phyloP scores from a whole-genome alignment of 2,888 invertebrate genomes.

The Smittia aterrima region DNA sequence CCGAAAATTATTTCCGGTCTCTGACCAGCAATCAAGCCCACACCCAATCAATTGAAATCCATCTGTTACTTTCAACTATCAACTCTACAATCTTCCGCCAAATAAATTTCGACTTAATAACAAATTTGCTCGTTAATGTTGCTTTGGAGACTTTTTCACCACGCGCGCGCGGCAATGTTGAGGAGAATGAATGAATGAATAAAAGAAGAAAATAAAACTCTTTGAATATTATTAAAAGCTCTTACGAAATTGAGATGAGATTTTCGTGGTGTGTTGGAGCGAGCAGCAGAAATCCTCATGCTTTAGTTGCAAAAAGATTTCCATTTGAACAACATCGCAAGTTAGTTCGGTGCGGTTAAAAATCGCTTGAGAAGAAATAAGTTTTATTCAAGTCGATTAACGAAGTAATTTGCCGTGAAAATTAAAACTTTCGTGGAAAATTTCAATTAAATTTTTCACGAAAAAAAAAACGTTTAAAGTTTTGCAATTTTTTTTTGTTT shows the following conservation, averaged over 20 bases:
- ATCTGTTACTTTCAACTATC: no score
- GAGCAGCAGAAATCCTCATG: background rate
- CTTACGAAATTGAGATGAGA: slow-evolving; percentile 28
- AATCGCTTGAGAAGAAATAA: background rate
- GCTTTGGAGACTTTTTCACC: slow-evolving; percentile 1
- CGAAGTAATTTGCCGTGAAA: background rate
- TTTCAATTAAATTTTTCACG: no score
- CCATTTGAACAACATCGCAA: slow-evolving; percentile 26
- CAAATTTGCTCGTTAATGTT: no score
- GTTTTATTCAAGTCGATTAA: background rate
- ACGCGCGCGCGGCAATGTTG: background rate
- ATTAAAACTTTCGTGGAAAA: no score
- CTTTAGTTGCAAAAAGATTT: slow-evolving; percentile 38
- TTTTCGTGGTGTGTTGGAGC: background rate
- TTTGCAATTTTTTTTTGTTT: no score
- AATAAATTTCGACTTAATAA: no score
- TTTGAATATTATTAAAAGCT: slow-evolving; percentile 14
- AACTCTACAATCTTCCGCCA: no score
- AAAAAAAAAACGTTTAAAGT: no score
- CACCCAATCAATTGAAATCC: no score
- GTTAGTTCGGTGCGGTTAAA: background rate
- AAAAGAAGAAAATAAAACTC: background rate
- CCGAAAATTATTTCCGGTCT: no score
- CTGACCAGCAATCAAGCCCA: no score
- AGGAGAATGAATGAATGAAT: background rate